Base-by-base conservation (phyloP, 2,797 vertebrate genomes). In the Florisuga fusca region DNA sequence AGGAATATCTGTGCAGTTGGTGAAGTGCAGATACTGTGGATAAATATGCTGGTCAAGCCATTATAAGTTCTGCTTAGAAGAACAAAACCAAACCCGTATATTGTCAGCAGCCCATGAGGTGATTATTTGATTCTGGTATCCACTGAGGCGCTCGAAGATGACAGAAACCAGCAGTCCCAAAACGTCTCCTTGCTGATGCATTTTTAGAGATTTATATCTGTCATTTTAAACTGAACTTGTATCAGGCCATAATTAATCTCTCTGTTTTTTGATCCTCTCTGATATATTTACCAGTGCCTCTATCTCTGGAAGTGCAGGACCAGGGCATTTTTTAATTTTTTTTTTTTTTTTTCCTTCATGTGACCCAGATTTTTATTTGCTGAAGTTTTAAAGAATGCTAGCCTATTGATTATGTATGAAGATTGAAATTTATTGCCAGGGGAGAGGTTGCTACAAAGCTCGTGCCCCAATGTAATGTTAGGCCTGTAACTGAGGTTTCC, bases 141-240 rank as follows among this genome's bases (percentile, higher is more conserved):
- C 12, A 20, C 43, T 0, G 1, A 54, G 55, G 43, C 0, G 0
- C 64, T 91, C 2, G 8, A 62, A 67, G 33, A n/a, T 62, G 62
- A 54, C 31, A 57, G 53, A 73, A 89, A 33, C 34, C 59, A 41
- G 11, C 41, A 6, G 15, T 87, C 29, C 11, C 4, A 29, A 71
- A 41, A 82, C 85, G 79, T 53, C 41, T 5, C 7, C 54, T 53
- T 54, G 33, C 61, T 53, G 29, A 34, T 66, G 69, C 51, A 2
- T 77, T 84, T 21, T n/a, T 45, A 14, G 26, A 62, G 17, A 34
- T 85, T 57, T 61, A 3, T 64, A 67, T 21, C 46, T 64, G n/a
- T 89, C 2, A 0, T 74, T 89, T 81, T 81, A 83, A 92, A 87
- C 11, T 1, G 2, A 66, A 31, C 36, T 81, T 67, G 1, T 68